These are phyloP conservation scores for Calameuta pallipes DNA, from an alignment of 2,888 invertebrate species.

Conservation along the genomic window DNA sequence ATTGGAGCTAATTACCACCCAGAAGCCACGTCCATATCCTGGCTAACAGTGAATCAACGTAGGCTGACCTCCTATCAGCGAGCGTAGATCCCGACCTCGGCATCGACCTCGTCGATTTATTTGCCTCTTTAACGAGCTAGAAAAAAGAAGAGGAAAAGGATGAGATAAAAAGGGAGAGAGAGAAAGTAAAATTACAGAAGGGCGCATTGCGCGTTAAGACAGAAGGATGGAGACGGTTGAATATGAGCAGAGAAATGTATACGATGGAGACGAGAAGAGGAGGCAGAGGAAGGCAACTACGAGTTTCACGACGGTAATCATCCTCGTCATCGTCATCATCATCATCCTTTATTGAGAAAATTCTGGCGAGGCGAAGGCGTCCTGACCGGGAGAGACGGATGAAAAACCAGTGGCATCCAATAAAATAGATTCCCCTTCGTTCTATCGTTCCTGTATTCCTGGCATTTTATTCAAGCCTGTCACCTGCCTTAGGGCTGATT, in stretches of 20 bases:
- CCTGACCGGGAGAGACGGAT: background rate
- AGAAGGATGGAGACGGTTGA: background rate
- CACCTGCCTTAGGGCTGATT: no score
- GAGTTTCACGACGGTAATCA: conserved; percentile 23
- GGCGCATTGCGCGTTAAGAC: background rate
- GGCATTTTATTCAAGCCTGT: background rate
- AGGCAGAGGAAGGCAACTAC: conserved; percentile 11
- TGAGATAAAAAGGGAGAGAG: background rate
- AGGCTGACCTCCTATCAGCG: conserved; percentile 50
- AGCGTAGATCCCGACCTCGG: conserved; percentile 42
- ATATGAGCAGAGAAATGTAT: background rate
- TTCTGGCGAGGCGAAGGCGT: background rate
- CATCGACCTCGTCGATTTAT: conserved; percentile 53
- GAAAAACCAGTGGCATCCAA: background rate
- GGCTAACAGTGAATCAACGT: conserved; percentile 50
- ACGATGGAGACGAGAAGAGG: conserved; percentile 16
- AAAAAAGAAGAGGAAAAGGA: conserved; percentile 32
- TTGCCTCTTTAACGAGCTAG: conserved; percentile 51
- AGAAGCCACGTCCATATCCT: conserved; percentile 54
- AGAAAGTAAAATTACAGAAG: background rate
- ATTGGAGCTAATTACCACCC: conserved; percentile 64
- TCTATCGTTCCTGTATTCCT: background rate
- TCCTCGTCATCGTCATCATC: conserved; percentile 31
- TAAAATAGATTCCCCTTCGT: background rate
- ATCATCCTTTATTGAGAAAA: conserved; percentile 23